Base-by-base conservation (phyloP, 2,888 invertebrate genomes). In the Julus scandinavius region DNA sequence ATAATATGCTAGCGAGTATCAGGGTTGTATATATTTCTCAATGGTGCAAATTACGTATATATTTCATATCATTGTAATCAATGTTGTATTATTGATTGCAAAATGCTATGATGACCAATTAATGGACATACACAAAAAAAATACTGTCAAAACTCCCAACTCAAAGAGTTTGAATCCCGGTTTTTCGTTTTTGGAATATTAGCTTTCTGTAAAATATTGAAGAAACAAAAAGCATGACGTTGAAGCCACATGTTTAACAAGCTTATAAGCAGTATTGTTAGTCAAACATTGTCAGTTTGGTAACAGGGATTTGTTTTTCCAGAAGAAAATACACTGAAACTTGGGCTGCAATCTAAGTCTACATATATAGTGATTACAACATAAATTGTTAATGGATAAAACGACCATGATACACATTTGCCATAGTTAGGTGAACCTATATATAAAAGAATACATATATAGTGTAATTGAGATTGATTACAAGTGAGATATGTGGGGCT, bases 41-140 rank as follows among this genome's bases (percentile, higher is more conserved):
- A 80, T 80, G 80, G 80, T 80, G 38, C 80, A 80, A 80, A 80
- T 80, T 80, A 80, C 80, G 80, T 80, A 80, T 80, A 80, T 80
- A 13, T 80, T 80, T 80, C 80, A 80, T 80, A 80, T 80, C 80
- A 80, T 80, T 38, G 15, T 38, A 15, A 80, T 80, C 80, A 80
- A 80, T 17, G 29, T 15, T 3, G 11, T 38, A 38, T 11, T 80
- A 40, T 38, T 15, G 80, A 80, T 80, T 38, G 38, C 80, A 15
- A 80, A 80, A 80, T 80, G 38, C 15, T 15, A 80, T 80, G 29
- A 80, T 80, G 80, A 80, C 29, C 11, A 80, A 80, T 13, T 80
- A 38, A 80, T 38, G 54, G 54, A 54, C 17, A 50, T 50, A 29
- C 72, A 80, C 15, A 80, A 38, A 80, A 38, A 13, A 29, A 80